Evolutionary conservation across 2,888 invertebrate genomes (phyloP).

Genomic region (Hydrotaea cyrtoneurina): DNA sequence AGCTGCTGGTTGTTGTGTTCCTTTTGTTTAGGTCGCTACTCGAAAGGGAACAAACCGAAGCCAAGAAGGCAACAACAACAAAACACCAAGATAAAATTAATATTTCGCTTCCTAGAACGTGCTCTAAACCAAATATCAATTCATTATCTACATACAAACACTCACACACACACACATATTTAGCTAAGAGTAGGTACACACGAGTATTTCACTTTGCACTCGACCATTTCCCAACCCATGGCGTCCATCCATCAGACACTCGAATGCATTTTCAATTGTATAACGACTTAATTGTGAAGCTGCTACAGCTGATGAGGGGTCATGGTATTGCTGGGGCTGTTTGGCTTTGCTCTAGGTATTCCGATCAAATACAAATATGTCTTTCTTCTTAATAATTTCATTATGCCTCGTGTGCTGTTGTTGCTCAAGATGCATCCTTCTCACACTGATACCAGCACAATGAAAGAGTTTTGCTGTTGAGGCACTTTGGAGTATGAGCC

Average conservation of each 20-base stretch:
- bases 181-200: background rate
- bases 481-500: too few species aligned
- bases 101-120: slow-evolving; percentile 39
- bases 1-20: slow-evolving; percentile 18
- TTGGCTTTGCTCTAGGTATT: background rate
- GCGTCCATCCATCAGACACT: slow-evolving; percentile 9
- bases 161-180: too few species aligned
- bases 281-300: slow-evolving; percentile 27
- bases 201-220: background rate
- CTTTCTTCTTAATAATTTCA: background rate
- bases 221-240: background rate
- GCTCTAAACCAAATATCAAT: slow-evolving; percentile 36
- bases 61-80: background rate
- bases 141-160: slow-evolving; percentile 14
- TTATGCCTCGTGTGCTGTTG: background rate
- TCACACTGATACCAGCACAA: too few species aligned
- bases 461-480: too few species aligned
- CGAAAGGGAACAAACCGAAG: background rate
- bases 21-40: slow-evolving; percentile 35
- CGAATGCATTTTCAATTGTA: slow-evolving; percentile 24
- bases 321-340: background rate
- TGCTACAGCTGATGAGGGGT: background rate
- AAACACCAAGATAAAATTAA: slow-evolving; percentile 26
- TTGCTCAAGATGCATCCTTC: too few species aligned
- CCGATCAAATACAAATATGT: background rate